These are phyloP conservation scores for Tenthredo livida DNA, from an alignment of 2,888 invertebrate genomes.

Conservation along the genomic window DNA sequence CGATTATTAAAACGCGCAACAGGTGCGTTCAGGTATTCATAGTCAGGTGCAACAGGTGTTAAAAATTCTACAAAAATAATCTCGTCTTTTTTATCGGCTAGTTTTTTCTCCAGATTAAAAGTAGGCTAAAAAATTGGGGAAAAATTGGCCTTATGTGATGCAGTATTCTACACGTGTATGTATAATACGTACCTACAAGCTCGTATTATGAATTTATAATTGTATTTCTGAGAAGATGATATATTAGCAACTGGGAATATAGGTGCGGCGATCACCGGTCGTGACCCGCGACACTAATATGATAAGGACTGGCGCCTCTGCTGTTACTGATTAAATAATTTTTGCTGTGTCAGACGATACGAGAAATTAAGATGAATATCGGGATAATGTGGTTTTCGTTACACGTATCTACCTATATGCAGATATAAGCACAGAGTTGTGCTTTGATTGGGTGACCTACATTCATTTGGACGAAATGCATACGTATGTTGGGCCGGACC, in stretches of 20 bases:
- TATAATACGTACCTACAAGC: neutral
- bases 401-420: neutral
- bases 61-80: neutral
- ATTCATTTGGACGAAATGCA: neutral
- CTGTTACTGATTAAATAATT: constrained; percentile 23
- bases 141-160: neutral
- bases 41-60: constrained; percentile 10
- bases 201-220: neutral
- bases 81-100: neutral
- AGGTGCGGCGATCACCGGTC: constrained; percentile 21
- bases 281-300: constrained; percentile 36
- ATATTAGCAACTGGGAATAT: constrained; percentile 13
- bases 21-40: constrained; percentile 36
- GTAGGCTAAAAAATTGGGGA: neutral
- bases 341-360: neutral
- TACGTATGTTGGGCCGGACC: neutral
- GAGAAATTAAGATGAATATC: constrained; percentile 8
- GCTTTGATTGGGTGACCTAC: neutral
- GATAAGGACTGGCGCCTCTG: constrained; percentile 39
- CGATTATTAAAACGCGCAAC: constrained; percentile 25
- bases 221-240: neutral
- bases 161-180: neutral
- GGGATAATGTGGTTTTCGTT: neutral
- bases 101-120: neutral
- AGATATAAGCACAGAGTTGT: neutral